Conservation (phyloP, 2,888 invertebrate species). For the Agrypnus murinus region DNA sequence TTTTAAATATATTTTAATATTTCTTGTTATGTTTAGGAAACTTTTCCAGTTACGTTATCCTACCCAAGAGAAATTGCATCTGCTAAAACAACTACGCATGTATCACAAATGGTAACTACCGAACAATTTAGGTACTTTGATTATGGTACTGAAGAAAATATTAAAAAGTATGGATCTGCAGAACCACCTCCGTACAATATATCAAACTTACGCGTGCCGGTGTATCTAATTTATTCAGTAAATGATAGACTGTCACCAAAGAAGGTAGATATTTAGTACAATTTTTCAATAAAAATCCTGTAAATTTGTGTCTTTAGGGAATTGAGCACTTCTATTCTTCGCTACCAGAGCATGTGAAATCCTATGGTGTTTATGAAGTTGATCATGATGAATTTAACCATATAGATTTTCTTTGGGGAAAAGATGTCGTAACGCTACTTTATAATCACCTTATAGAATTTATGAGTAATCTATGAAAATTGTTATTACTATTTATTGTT, state of each 20-base stretch:
- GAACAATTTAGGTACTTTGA: constrained; percentile 75
- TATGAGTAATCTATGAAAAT: constrained; percentile 28
- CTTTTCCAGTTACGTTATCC: constrained; percentile 65
- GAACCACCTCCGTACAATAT: constrained; percentile 76
- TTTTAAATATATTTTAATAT: neutral
- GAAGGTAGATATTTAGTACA: neutral
- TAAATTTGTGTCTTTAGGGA: constrained; percentile 28
- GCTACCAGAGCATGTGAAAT: constrained; percentile 28
- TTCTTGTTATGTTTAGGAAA: constrained; percentile 61
- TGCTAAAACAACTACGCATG: constrained; percentile 64
- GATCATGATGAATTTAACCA: constrained; percentile 41
- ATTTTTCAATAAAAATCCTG: too few relatives aligned
- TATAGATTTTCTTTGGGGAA: constrained; percentile 36
- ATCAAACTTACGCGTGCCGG: constrained; percentile 73
- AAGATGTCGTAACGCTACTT: constrained; percentile 36
- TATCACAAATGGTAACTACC: constrained; percentile 61
- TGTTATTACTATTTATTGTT: too few relatives aligned
- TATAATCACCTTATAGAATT: constrained; percentile 40
- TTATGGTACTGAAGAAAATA: constrained; percentile 73
- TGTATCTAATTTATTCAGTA: constrained; percentile 76
- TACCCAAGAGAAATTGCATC: constrained; percentile 67
- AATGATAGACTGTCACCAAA: constrained; percentile 75
- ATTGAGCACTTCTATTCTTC: constrained; percentile 29
- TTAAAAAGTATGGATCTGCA: constrained; percentile 71
- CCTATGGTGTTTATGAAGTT: constrained; percentile 33